phyloP scores from a whole-genome alignment of 2,113 vertebrate genomes.

The Ardeotis arabs region DNA sequence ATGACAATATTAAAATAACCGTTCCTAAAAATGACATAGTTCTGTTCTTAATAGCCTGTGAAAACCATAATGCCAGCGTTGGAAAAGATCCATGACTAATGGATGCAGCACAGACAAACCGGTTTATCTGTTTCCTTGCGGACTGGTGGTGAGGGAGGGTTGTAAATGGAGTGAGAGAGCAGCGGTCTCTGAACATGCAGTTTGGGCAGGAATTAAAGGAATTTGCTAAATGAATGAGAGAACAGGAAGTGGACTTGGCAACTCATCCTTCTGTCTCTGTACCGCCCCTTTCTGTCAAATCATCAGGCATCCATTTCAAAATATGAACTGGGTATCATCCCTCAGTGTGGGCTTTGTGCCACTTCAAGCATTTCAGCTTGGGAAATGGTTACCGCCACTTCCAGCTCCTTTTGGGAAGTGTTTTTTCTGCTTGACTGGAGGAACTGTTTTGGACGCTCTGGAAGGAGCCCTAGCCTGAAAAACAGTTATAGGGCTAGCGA shows the following conservation, averaged over 20 bases:
- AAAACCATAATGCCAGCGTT: not conserved
- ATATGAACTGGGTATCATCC: not conserved
- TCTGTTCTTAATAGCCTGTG: not conserved
- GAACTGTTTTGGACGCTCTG: not conserved
- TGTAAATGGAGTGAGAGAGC: not conserved
- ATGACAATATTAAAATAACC: not conserved
- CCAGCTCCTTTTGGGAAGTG: not conserved
- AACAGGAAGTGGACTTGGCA: constrained; percentile 73
- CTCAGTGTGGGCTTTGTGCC: not conserved
- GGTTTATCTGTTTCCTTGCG: constrained; percentile 10
- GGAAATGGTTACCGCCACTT: not conserved
- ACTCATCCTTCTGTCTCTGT: constrained; percentile 16
- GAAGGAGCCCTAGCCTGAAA: not conserved
- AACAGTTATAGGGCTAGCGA: not conserved
- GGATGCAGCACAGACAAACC: constrained; percentile 13
- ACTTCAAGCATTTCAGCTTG: not conserved
- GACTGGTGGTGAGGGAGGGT: not conserved
- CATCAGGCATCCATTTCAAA: constrained; percentile 49
- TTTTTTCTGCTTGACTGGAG: not conserved
- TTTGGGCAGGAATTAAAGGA: constrained; percentile 69
- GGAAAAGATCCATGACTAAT: not conserved
- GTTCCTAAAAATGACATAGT: not conserved
- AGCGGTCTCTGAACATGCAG: not conserved
- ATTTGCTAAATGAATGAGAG: constrained; percentile 70
- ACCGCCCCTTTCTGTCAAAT: constrained; percentile 40